A percentile compares a stretch with the other conserved stretches of the same genome.
Conservation (phyloP, 1,140 invertebrate species). For the Semibalanus balanoides region DNA sequence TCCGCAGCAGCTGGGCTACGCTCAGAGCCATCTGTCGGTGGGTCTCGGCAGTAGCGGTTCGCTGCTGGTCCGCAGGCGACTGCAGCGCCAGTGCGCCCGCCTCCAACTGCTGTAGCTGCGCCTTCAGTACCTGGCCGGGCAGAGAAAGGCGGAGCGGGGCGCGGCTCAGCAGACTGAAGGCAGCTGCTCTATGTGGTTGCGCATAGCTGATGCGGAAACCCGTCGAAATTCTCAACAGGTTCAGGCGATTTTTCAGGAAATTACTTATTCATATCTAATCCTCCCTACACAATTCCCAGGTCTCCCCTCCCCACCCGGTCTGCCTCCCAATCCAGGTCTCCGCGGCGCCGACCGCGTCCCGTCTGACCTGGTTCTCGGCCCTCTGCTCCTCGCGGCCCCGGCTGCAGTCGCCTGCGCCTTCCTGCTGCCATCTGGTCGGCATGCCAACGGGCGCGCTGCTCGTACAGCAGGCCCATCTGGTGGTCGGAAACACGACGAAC, state of each 20-base stretch:
- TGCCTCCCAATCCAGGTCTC: too few relatives aligned
- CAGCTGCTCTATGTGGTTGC: too few relatives aligned
- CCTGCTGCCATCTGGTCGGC: conserved; percentile 5
- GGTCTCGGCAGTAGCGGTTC: not conserved
- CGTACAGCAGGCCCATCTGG: conserved; percentile 13
- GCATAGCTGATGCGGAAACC: too few relatives aligned
- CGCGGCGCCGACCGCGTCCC: too few relatives aligned
- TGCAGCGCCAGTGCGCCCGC: too few relatives aligned
- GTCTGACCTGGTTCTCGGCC: not conserved
- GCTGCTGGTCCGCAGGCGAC: not conserved
- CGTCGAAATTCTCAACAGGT: too few relatives aligned
- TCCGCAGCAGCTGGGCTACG: not conserved
- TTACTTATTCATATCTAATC: too few relatives aligned
- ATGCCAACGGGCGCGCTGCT: conserved; percentile 8
- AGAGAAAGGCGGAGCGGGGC: too few relatives aligned
- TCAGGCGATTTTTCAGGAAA: too few relatives aligned
- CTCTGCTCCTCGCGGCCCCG: not conserved
- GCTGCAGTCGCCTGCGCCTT: not conserved
- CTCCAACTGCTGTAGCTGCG: not conserved
- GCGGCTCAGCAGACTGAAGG: too few relatives aligned
- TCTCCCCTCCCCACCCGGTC: too few relatives aligned
- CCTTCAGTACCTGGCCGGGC: not conserved
- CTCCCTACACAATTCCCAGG: too few relatives aligned
- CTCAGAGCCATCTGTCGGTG: not conserved
- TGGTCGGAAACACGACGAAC: not conserved